A percentile compares a stretch with the other conserved stretches of the same genome.
Evolutionary conservation across 2,113 vertebrate genomes (phyloP).

Genomic region (Antigone vipio): DNA sequence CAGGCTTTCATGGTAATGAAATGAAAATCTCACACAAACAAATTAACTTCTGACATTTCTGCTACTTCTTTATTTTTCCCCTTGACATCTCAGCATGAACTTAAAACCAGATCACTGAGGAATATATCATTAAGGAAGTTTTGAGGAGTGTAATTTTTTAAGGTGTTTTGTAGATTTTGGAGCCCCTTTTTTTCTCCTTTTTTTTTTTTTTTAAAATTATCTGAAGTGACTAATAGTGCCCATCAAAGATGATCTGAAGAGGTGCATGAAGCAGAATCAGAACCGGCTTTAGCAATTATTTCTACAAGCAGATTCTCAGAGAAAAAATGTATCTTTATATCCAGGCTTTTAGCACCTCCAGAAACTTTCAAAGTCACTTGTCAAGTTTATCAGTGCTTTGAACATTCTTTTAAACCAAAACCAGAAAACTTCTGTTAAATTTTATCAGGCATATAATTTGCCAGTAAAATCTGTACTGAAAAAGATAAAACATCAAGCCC

Average conservation of each 20-base stretch:
- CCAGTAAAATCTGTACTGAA: not conserved
- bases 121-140: not conserved
- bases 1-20: not conserved
- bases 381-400: not conserved
- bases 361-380: not conserved
- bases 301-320: not conserved
- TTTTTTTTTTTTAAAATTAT: not conserved
- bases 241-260: not conserved
- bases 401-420: not conserved
- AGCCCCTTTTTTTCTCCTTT: not conserved
- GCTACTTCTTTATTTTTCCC: not conserved
- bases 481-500: not conserved
- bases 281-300: not conserved
- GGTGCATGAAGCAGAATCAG: not conserved
- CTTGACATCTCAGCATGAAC: not conserved
- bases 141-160: not conserved
- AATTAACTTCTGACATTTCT: not conserved
- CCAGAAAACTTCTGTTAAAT: not conserved
- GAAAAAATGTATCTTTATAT: not conserved
- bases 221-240: accelerated
- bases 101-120: not conserved
- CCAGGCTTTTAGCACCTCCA: not conserved
- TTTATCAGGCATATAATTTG: not conserved
- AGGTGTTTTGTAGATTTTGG: not conserved
- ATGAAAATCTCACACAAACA: not conserved